Percentiles rank a stretch among this genome's conserved stretches.
Conservation (phyloP, 2,888 invertebrate species). For the Synanthedon myopaeformis region DNA sequence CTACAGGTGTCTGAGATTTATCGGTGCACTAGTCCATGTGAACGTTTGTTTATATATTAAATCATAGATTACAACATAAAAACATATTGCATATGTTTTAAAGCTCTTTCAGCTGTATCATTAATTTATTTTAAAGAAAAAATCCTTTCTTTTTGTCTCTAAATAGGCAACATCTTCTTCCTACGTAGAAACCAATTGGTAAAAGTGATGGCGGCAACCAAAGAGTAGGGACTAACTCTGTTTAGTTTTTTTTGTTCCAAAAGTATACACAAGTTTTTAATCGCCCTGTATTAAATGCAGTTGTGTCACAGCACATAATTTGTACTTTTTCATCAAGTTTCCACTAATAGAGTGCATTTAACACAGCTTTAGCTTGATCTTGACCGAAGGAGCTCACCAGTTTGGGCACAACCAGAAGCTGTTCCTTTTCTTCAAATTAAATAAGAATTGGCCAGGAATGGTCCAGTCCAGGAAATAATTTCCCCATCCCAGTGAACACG, state of each 20-base stretch:
- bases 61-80: too few species aligned
- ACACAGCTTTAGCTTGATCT: conserved; percentile 8
- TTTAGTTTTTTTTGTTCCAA: too few species aligned
- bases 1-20: conserved; percentile 13
- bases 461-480: conserved; percentile 21
- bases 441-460: conserved; percentile 32
- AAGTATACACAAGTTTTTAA: conserved; percentile 5
- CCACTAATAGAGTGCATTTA: conserved; percentile 8
- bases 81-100: too few species aligned
- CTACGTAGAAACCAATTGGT: too few species aligned
- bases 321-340: conserved; percentile 9
- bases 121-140: too few species aligned
- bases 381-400: conserved; percentile 7
- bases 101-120: too few species aligned
- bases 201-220: too few species aligned
- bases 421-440: conserved; percentile 12
- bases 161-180: too few species aligned
- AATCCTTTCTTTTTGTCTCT: too few species aligned
- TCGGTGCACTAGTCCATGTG: background rate
- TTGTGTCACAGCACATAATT: conserved; percentile 9
- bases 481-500: conserved; percentile 25
- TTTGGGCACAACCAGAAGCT: conserved; percentile 11
- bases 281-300: conserved; percentile 7
- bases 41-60: too few species aligned
- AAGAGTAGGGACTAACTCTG: too few species aligned